A percentile compares a stretch with the other conserved stretches of the same genome.
Evolutionary conservation across 2,113 vertebrate species (phyloP).

Genomic region (Corythaixoides concolor): DNA sequence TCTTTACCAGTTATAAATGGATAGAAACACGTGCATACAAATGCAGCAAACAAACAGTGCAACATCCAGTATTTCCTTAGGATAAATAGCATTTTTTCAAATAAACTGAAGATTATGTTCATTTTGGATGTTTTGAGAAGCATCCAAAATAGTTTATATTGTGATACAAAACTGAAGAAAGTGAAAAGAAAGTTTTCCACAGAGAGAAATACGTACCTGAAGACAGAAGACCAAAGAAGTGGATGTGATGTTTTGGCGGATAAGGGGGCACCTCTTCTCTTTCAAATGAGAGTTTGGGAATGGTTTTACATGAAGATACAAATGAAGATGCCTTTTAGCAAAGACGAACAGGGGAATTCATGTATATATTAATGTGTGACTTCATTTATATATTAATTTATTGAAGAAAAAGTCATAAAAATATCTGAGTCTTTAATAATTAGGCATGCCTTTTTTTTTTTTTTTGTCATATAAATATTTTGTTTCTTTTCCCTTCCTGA

Average conservation of each 20-base stretch:
- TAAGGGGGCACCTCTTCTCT: neutral
- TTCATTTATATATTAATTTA: neutral
- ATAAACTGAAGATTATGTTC: neutral
- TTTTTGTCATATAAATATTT: neutral
- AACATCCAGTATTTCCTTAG: neutral
- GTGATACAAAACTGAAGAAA: neutral
- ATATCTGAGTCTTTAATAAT: neutral
- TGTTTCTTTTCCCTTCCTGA: slow-evolving; percentile 27
- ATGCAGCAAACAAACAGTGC: neutral
- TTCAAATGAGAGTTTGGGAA: neutral
- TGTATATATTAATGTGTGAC: neutral
- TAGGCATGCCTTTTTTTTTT: neutral
- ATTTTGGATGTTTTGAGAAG: neutral
- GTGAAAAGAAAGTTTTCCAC: neutral
- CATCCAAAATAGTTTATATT: neutral
- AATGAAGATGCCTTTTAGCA: neutral
- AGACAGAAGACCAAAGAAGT: neutral
- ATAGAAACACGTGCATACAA: neutral
- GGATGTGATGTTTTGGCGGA: neutral
- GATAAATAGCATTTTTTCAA: neutral
- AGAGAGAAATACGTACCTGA: neutral
- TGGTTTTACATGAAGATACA: neutral
- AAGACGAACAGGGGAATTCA: neutral
- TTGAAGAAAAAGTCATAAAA: neutral
- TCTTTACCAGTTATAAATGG: neutral